phyloP scores from a whole-genome alignment of 1,140 invertebrate genomes.

The Cyrtorhinus lividipennis region DNA sequence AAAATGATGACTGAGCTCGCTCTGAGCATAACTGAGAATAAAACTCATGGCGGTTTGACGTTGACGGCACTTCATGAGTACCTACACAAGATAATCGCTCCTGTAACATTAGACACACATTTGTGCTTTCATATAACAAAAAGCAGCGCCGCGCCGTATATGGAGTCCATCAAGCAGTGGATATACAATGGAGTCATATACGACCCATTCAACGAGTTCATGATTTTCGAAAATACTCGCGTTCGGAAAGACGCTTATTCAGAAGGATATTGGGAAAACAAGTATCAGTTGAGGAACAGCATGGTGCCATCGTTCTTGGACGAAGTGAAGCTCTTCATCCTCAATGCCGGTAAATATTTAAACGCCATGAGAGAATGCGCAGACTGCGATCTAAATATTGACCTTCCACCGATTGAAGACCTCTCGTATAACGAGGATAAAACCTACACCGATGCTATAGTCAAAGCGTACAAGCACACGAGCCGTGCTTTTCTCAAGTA shows the following conservation, averaged over 20 bases:
- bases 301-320: conserved; percentile 47
- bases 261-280: conserved; percentile 44
- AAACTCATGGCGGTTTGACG: conserved; percentile 59
- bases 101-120: neutral
- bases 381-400: conserved; percentile 58
- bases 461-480: conserved; percentile 67
- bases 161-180: conserved; percentile 85
- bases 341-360: conserved; percentile 92
- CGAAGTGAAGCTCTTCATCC: conserved; percentile 70
- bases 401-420: conserved; percentile 57
- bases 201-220: conserved; percentile 81
- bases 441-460: conserved; percentile 48
- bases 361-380: conserved; percentile 91
- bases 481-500: conserved; percentile 30
- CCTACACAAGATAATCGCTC: neutral
- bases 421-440: conserved; percentile 46
- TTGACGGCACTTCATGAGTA: conserved; percentile 66
- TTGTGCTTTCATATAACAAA: neutral
- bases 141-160: conserved; percentile 59
- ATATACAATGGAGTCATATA: conserved; percentile 85
- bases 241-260: conserved; percentile 34
- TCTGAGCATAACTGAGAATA: conserved; percentile 59
- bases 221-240: conserved; percentile 82
- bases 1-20: conserved; percentile 63
- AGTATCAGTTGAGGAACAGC: conserved; percentile 49